Evolutionary conservation across 2,888 invertebrate species (phyloP), one percentile per base, ranked within the genome.

Genomic region (Ectobius pallidus): DNA sequence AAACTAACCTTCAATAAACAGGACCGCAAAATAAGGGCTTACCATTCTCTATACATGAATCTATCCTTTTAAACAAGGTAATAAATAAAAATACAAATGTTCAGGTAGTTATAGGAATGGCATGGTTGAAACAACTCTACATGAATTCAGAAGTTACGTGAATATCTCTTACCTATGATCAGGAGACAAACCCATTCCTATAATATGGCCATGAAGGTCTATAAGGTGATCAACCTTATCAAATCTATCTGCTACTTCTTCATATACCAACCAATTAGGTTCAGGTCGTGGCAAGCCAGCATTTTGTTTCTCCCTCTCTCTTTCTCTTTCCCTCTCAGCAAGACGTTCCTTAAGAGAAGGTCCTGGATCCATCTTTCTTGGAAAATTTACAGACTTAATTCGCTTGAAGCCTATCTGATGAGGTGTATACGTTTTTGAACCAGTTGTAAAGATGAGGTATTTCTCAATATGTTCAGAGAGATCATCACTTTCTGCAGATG

Each of bases 171-270:
- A 88, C 89, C 90, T 86, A 79, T 94, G 92, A 84, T 94, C 93
- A 0, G 94, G 94, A 75, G 93, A 93, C 16, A 95, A 83, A 1
- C 91, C 90, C 92, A 95, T 93, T 77, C 95, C 95, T 78, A 94
- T 93, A 73, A 95, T 94, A 80, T 94, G 93, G 0, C 94, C 94
- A 80, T 93, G 91, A 69, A 95, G 85, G 82, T 95, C 94, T 75
- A 95, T 92, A 7, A 92, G 82, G 81, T 92, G 91, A 83, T 95
- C 94, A 18, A 92, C 87, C 80, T 87, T 87, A 81, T 94, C 92
- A 77, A 91, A 91, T 78, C 87, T 88, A 79, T 91, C 88, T 7
- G 88, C 87, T 3, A 92, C 90, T 2, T 89, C 84, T 74, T 90
- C 87, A 78, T 87, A 90, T 81, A 92, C 88, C 76, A 87, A 82